Evolutionary conservation across 2,797 vertebrate genomes (phyloP), one percentile per base, ranked within the genome.

Genomic region (Spatula versicolor): DNA sequence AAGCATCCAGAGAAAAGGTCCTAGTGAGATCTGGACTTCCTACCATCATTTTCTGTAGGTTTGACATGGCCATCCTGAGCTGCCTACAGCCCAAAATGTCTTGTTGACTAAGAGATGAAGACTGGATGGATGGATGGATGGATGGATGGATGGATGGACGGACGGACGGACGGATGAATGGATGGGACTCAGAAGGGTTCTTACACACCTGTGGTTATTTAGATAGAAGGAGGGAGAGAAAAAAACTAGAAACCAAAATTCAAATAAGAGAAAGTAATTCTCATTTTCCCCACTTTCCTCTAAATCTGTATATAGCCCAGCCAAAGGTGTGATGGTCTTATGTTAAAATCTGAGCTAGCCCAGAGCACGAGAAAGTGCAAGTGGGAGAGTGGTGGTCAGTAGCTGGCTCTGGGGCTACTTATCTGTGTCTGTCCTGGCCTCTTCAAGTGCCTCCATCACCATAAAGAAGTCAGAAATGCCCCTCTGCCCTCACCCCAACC

Each of bases 401-500:
- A 95, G 92, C 92, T 33, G 77, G 19, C 77, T 75, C 80, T 72
- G 58, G 33, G 92, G 63, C 78, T 46, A 92, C 59, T 96, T 90
- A 74, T 92, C 94, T 88, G 37, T 37, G 56, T 58, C 90, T 83
- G 39, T 54, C 71, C 91, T 75, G 91, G 94, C 94, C 86, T 92
- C 81, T 78, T 88, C 90, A 90, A 92, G 96, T 92, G 88, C 68
- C 91, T 96, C 81, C 81, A 95, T 82, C 90, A 55, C 90, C 83
- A 88, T 94, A 93, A 94, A 95, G 88, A 86, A 96, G 86, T 90
- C 91, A 96, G 75, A 78, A 96, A 74, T 88, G 94, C 88, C 83
- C 94, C 95, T 85, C 31, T 92, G 93, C 92, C 96, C 94, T 96
- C 94, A 91, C 88, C 90, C 90, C 94, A 92, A 90, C 91, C 91